phyloP scores from a whole-genome alignment of 2,113 vertebrate species.

The Epinephelus moara region DNA sequence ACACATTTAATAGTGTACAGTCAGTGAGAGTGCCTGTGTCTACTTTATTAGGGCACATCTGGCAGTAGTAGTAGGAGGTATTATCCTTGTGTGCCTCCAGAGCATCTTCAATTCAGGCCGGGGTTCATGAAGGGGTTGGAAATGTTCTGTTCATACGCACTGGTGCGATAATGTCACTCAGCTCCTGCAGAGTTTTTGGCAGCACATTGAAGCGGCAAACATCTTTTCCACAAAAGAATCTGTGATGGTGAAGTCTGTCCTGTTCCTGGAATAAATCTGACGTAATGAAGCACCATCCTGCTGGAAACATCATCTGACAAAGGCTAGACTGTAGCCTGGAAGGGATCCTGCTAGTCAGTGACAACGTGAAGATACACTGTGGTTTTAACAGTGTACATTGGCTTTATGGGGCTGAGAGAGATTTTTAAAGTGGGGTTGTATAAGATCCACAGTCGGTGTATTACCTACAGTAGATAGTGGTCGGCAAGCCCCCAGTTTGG shows the following conservation, averaged over 20 bases:
- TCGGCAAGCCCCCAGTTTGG: too few relatives aligned
- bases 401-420: neutral
- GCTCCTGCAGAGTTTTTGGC: neutral
- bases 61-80: neutral
- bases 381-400: slow-evolving; percentile 14
- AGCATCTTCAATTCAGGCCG: slow-evolving; percentile 2
- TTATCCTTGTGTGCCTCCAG: slow-evolving; percentile 1
- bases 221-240: slow-evolving; percentile 9
- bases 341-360: slow-evolving; percentile 6
- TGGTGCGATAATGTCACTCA: slow-evolving; percentile 11
- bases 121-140: slow-evolving; percentile 2
- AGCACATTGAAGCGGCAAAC: slow-evolving; percentile 6
- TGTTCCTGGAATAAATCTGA: slow-evolving; percentile 33
- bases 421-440: too few relatives aligned
- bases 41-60: slow-evolving; percentile 1
- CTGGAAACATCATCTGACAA: neutral
- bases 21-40: neutral
- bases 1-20: neutral
- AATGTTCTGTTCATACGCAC: slow-evolving; percentile 24
- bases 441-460: too few relatives aligned
- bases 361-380: neutral
- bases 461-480: too few relatives aligned
- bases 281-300: neutral
- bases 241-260: neutral
- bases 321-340: neutral